These are phyloP conservation scores for Jacana jacana DNA, from an alignment of 2,113 vertebrate genomes.

Conservation along the genomic window DNA sequence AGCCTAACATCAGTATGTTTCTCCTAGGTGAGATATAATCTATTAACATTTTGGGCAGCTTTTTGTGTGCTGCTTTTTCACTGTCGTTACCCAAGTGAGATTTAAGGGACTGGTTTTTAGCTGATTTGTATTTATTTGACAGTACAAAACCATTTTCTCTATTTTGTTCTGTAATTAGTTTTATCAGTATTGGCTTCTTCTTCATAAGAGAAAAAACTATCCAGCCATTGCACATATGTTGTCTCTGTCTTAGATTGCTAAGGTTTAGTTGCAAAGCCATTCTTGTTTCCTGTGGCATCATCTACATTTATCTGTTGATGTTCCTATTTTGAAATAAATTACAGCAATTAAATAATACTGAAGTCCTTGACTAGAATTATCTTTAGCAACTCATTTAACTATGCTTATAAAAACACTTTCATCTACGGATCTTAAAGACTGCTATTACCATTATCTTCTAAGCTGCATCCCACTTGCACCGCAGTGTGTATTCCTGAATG, in stretches of 20 bases:
- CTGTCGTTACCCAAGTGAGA: background rate
- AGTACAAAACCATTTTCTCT: background rate
- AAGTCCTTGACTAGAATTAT: slow-evolving; percentile 1
- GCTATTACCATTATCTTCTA: background rate
- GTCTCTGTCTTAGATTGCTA: background rate
- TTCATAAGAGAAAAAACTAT: background rate
- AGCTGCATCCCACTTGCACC: slow-evolving; percentile 6
- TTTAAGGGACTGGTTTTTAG: slow-evolving; percentile 1
- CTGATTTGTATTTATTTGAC: background rate
- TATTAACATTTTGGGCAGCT: slow-evolving; percentile 37
- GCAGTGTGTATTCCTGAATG: background rate
- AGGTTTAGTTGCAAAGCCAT: background rate
- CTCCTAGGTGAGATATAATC: slow-evolving; percentile 31
- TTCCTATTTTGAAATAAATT: slow-evolving; percentile 8
- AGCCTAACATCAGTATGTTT: background rate
- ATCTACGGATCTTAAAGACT: background rate
- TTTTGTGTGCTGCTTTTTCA: background rate
- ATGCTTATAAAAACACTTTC: background rate
- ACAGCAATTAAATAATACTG: background rate
- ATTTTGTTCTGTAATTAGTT: slow-evolving; percentile 8
- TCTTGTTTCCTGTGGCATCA: background rate
- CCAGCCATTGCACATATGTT: background rate
- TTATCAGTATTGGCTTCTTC: background rate
- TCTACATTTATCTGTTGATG: background rate
- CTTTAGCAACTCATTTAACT: slow-evolving; percentile 21